These are phyloP conservation scores for Peromyscus californicus DNA, from an alignment of 2,113 vertebrate species.

Conservation along the genomic window DNA sequence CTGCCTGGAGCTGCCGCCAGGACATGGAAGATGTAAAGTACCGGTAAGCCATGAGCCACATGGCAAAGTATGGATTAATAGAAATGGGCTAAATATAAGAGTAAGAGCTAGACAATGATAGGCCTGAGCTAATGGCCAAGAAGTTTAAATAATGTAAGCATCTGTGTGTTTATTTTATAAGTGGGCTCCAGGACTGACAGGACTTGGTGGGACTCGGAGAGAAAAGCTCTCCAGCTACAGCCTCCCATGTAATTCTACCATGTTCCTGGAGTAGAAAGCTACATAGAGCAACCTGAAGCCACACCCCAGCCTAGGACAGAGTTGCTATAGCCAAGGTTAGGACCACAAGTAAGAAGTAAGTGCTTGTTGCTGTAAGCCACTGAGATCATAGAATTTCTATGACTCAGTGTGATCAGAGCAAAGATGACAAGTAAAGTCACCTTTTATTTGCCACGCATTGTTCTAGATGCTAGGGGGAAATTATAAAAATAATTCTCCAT, in stretches of 20 bases:
- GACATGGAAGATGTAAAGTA: too few relatives aligned
- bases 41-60: too few relatives aligned
- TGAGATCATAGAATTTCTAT: slow-evolving; percentile 20
- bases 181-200: too few relatives aligned
- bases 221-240: too few relatives aligned
- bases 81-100: too few relatives aligned
- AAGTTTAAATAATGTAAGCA: too few relatives aligned
- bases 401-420: not conserved
- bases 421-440: not conserved
- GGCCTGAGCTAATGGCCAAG: too few relatives aligned
- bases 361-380: not conserved
- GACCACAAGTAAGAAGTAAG: not conserved
- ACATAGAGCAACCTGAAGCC: not conserved
- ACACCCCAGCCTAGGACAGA: not conserved
- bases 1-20: too few relatives aligned
- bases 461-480: slow-evolving; percentile 14
- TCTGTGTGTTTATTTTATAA: too few relatives aligned
- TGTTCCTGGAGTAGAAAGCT: not conserved
- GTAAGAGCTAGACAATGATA: too few relatives aligned
- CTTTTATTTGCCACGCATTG: not conserved
- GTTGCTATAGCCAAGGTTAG: not conserved
- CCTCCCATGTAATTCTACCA: not conserved
- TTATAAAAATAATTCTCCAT: not conserved
- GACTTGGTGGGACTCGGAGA: too few relatives aligned
- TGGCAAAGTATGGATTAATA: too few relatives aligned